Conservation (phyloP, 2,888 invertebrate genomes). For the Endomychus coccineus region DNA sequence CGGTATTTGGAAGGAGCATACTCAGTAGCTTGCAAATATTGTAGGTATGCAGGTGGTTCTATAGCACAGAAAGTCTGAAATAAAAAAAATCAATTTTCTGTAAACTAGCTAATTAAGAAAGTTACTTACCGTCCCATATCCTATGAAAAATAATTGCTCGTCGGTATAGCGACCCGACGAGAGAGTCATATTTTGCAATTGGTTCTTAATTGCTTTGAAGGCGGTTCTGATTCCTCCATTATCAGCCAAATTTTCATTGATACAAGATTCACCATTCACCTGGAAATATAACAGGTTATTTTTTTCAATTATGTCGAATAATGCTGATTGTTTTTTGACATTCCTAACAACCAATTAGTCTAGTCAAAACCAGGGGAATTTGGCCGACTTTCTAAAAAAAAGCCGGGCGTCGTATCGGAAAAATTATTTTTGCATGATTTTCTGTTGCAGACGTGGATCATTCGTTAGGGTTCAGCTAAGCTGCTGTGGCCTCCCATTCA, state of each 20-base stretch:
- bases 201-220: slow-evolving; percentile 33
- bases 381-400: too few relatives aligned
- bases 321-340: too few relatives aligned
- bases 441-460: too few relatives aligned
- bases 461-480: too few relatives aligned
- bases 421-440: too few relatives aligned
- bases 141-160: slow-evolving; percentile 41
- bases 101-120: not conserved
- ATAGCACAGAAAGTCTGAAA: slow-evolving; percentile 40
- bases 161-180: slow-evolving; percentile 25
- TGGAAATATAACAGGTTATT: too few relatives aligned
- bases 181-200: slow-evolving; percentile 12
- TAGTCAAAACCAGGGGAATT: too few relatives aligned
- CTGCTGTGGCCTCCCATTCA: too few relatives aligned
- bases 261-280: slow-evolving; percentile 46
- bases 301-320: too few relatives aligned
- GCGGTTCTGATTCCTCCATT: slow-evolving; percentile 41
- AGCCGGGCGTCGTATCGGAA: too few relatives aligned
- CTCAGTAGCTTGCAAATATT: not conserved
- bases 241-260: slow-evolving; percentile 44
- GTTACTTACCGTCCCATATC: slow-evolving; percentile 38
- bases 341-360: too few relatives aligned
- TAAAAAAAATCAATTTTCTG: not conserved
- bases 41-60: slow-evolving; percentile 29
- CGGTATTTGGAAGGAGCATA: slow-evolving; percentile 36